These are phyloP conservation scores for Athene cunicularia DNA, from an alignment of 2,113 vertebrate genomes.

Conservation along the genomic window DNA sequence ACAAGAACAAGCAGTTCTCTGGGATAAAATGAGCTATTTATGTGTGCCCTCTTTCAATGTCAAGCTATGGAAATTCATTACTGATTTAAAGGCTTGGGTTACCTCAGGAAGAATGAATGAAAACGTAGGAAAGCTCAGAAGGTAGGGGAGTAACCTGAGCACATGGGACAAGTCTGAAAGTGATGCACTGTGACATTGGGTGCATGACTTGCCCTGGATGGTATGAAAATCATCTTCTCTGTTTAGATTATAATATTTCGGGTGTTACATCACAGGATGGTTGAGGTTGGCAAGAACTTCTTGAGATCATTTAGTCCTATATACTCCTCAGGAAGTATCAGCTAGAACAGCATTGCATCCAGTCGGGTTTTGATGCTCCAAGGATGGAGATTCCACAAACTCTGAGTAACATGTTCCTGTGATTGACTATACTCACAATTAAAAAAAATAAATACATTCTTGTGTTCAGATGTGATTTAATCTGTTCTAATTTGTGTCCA, in stretches of 20 bases:
- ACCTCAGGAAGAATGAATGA: not conserved
- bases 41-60: not conserved
- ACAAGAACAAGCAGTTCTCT: not conserved
- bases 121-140: not conserved
- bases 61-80: not conserved
- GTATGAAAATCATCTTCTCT: not conserved
- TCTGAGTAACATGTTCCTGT: not conserved
- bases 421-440: not conserved
- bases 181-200: accelerated
- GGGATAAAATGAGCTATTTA: not conserved
- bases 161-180: not conserved
- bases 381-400: not conserved
- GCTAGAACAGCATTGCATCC: not conserved
- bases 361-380: not conserved
- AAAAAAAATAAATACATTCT: too few relatives aligned
- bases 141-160: not conserved
- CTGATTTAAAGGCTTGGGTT: not conserved
- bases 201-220: not conserved
- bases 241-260: not conserved
- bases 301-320: not conserved
- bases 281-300: not conserved
- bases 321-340: not conserved
- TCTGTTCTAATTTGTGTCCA: not conserved
- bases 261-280: not conserved
- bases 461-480: not conserved